phyloP scores from a whole-genome alignment of 2,113 vertebrate genomes.

The Varanus komodoensis region DNA sequence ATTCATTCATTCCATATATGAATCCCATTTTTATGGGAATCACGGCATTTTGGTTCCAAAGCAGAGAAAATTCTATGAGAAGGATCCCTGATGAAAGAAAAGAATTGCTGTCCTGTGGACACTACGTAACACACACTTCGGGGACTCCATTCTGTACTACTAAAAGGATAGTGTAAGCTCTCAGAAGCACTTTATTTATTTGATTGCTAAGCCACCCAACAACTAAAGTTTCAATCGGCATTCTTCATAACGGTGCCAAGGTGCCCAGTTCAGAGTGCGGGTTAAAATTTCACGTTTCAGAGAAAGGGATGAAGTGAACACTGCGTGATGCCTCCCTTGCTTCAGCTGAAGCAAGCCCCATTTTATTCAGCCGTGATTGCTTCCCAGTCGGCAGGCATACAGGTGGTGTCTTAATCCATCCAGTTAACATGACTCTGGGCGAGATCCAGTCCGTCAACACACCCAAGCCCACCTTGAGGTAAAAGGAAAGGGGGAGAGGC shows the following conservation, averaged over 20 bases:
- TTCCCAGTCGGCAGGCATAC: background rate
- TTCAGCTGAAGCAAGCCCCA: background rate
- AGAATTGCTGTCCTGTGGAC: too few relatives aligned
- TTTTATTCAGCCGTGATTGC: background rate
- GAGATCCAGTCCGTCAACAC: background rate
- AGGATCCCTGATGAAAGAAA: background rate
- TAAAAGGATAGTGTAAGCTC: too few relatives aligned
- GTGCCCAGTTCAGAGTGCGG: too few relatives aligned
- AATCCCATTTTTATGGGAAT: background rate
- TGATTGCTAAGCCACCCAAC: too few relatives aligned
- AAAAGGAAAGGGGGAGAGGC: background rate
- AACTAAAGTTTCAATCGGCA: too few relatives aligned
- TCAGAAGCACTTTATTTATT: too few relatives aligned
- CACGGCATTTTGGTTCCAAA: background rate
- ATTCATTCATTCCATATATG: background rate
- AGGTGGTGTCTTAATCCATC: background rate
- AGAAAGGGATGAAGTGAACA: too few relatives aligned
- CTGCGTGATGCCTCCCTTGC: background rate
- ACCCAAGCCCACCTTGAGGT: background rate
- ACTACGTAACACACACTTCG: background rate
- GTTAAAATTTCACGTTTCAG: background rate
- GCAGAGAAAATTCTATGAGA: background rate
- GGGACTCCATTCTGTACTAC: too few relatives aligned
- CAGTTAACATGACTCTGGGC: background rate
- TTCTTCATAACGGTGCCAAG: background rate